Evolutionary conservation across 53 echinoderm and acorn worm genomes (phyloP), one percentile per base, ranked within the genome.

Genomic region (Hippasteria phrygiana): DNA sequence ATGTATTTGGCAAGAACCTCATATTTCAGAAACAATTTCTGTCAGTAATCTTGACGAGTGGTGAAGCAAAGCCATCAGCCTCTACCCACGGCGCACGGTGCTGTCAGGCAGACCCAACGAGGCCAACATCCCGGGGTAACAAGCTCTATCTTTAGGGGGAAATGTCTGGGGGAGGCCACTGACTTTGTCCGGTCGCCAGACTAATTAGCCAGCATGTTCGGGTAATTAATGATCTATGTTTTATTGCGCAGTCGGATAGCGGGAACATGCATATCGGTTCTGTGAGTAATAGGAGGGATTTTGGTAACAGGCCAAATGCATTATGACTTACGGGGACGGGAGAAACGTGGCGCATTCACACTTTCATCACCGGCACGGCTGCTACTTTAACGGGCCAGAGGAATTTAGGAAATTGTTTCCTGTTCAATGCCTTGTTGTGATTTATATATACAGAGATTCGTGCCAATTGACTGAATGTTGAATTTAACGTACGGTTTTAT

Each of bases 261-360:
- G 39, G 31, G 22, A 36, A 55, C 54, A 55, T 51, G 34, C 9
- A 33, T 55, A 31, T n/a, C n/a, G n/a, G n/a, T 12, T 18, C 40
- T 66, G 36, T 76, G 59, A 56, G 78, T 78, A 56, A 78, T 41
- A 77, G 73, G 40, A 77, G 40, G 59, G 77, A 55, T 39, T 59
- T 32, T 78, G 78, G 78, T 78, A 78, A 78, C 78, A 18, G 59
- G 78, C 78, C 78, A 78, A n/a, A 38, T 55, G 55, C 37, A 78
- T 78, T 78, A 78, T 24, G 38, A 78, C 34, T 34, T n/a, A n/a
- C n/a, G 18, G 73, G 42, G 13, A 47, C 6, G 35, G 35, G 13
- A 17, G 17, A 26, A 17, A 66, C n/a, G 36, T 35, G 67, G 18
- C 34, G 34, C 2, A 1, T 11, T 3, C 14, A 22, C 22, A 26